These are phyloP conservation scores for Leptinotarsa lineolata DNA, from an alignment of 1,140 invertebrate genomes.

Conservation along the genomic window DNA sequence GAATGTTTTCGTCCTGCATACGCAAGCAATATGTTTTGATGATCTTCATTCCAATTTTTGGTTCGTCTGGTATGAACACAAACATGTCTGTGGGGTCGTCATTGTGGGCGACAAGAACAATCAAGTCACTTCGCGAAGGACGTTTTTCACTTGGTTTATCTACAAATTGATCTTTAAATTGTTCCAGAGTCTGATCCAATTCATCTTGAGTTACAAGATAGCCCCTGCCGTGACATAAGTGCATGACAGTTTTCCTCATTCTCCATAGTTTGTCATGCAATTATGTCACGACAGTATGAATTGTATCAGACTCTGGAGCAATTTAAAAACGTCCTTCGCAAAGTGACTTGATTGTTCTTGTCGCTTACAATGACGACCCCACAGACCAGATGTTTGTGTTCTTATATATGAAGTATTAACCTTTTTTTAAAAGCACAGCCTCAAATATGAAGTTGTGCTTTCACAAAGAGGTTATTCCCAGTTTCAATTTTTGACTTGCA, in stretches of 20 bases:
- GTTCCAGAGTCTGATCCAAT: constrained; percentile 97
- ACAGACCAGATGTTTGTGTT: constrained; percentile 99
- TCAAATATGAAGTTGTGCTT: no score
- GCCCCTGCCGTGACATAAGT: constrained; percentile 89
- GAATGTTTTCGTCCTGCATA: constrained; percentile 99
- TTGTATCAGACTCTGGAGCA: constrained; percentile 98
- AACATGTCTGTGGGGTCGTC: constrained; percentile 99
- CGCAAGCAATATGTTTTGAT: constrained; percentile 98
- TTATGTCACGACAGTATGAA: constrained; percentile 94
- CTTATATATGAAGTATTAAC: no score
- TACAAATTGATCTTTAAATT: constrained; percentile 97
- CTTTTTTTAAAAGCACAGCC: no score
- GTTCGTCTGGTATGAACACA: constrained; percentile 99
- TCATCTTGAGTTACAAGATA: constrained; percentile 98
- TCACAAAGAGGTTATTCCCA: no score
- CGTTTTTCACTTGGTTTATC: constrained; percentile 96
- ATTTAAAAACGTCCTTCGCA: constrained; percentile 92
- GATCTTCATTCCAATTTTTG: constrained; percentile 98
- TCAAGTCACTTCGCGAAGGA: constrained; percentile 88
- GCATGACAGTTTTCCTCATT: constrained; percentile 98
- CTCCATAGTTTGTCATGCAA: constrained; percentile 99
- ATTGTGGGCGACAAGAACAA: constrained; percentile 97
- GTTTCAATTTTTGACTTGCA: no score
- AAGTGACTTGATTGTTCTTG: constrained; percentile 93
- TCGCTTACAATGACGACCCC: constrained; percentile 99